Percentiles rank a stretch among this genome's conserved stretches.
Evolutionary conservation across 1,140 invertebrate genomes (phyloP).

Genomic region (Drosophila suzukii): DNA sequence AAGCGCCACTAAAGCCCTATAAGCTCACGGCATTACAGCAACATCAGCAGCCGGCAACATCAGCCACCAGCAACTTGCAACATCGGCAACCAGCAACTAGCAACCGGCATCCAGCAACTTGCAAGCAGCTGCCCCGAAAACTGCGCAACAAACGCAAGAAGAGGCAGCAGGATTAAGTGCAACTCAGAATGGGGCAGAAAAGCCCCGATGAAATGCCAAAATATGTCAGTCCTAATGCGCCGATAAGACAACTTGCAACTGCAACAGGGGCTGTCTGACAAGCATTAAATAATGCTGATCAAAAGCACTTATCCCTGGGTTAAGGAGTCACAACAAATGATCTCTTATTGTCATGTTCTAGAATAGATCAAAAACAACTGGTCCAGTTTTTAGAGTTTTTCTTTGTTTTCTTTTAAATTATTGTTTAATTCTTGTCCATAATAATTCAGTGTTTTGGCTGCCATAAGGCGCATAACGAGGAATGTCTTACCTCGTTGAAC

Average conservation of each 20-base stretch:
- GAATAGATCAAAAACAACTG: no score
- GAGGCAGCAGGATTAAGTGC: constrained; percentile 21
- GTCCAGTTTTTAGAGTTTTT: no score
- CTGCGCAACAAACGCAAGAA: constrained; percentile 42
- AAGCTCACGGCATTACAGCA: constrained; percentile 66
- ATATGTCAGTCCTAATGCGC: constrained; percentile 14
- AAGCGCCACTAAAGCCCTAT: constrained; percentile 60
- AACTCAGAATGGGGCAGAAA: neutral
- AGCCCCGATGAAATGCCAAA: constrained; percentile 18
- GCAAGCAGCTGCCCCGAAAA: constrained; percentile 23
- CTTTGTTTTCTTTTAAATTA: no score
- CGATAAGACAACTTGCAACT: neutral
- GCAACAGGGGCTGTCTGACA: neutral
- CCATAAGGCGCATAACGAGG: no score
- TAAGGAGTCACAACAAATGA: no score
- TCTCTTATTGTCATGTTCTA: no score
- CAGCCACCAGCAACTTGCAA: constrained; percentile 16
- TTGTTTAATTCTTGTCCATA: no score
- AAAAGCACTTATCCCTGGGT: no score
- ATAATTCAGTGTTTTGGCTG: no score
- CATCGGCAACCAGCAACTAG: constrained; percentile 17
- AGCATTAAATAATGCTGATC: neutral
- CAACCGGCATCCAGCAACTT: constrained; percentile 6
- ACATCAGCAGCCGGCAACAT: constrained; percentile 31
- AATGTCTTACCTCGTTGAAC: no score